Evolutionary conservation across 2,888 invertebrate genomes (phyloP), one percentile per base, ranked within the genome.

Genomic region (Monochamus alternatus): DNA sequence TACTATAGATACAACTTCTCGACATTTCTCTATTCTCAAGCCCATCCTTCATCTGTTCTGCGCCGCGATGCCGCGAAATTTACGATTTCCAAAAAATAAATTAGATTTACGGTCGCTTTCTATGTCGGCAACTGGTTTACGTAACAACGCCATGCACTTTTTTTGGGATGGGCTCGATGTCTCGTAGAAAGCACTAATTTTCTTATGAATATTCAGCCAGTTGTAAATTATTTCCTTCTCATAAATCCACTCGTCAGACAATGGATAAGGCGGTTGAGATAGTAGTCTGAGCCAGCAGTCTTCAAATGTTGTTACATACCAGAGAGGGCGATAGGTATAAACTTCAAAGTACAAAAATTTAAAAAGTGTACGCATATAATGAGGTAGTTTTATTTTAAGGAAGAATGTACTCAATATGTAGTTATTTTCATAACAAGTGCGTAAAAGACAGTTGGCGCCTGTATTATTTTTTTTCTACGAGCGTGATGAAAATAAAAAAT

Each of bases 71-170:
- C 8, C 22, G 22, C 7, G n/a, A 22, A 52, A 68, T 59, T 59
- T 44, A 52, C 58, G 44, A 69, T 69, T 69, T 5, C 69, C 69
- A 38, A 52, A 51, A 69, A 51, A 44, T 47, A 32, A 62, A 60
- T 60, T 30, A 47, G 47, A 31, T n/a, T 67, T n/a, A 10, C 22
- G 59, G 3, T 30, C 5, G 44, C 69, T 69, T 69, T 69, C 69
- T 69, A 69, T n/a, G 22, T 3, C 30, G 10, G 7, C 60, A 30
- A 22, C 22, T 7, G 3, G 7, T 5, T 55, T 55, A 55, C 14
- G 55, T 14, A 55, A 55, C 14, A n/a, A 3, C 22, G 2, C 55
- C 14, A 14, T 55, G 55, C 55, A 55, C 5, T 55, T 55, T 55
- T 55, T 55, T 51, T 55, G 22, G 55, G 55, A 55, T 55, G 55